phyloP scores from a whole-genome alignment of 2,888 invertebrate genomes.

The Nesidiocoris tenuis region DNA sequence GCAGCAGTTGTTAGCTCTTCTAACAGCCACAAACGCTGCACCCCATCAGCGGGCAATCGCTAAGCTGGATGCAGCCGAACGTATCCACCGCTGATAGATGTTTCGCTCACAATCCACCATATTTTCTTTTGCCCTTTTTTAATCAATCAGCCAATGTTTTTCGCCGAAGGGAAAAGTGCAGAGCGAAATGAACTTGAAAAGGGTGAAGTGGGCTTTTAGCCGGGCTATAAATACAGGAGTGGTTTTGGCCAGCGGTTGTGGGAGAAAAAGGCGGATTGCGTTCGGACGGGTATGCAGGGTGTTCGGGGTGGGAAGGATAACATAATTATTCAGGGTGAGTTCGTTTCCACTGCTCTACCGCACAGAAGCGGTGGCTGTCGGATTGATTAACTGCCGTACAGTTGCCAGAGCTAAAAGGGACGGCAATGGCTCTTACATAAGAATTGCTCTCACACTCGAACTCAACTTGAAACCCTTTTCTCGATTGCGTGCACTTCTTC shows the following conservation, averaged over 20 bases:
- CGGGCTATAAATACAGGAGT: neutral
- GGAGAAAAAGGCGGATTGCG: neutral
- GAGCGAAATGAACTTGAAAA: neutral
- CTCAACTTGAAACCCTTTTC: neutral
- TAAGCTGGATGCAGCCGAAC: neutral
- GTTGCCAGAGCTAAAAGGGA: neutral
- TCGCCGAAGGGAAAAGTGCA: neutral
- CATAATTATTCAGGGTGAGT: constrained; percentile 10
- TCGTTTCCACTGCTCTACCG: neutral
- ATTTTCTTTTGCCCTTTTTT: neutral
- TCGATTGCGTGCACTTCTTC: neutral
- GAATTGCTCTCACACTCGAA: neutral
- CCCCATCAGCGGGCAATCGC: too few relatives aligned
- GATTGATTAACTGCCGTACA: neutral
- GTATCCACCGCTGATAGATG: neutral
- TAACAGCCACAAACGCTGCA: too few relatives aligned
- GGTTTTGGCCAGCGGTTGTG: neutral
- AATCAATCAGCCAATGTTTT: neutral
- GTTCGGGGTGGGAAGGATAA: neutral
- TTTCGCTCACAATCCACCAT: neutral
- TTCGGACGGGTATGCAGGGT: neutral
- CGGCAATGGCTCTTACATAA: neutral
- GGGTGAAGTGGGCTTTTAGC: neutral
- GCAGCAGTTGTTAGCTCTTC: too few relatives aligned
- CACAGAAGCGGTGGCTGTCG: neutral